Base-by-base conservation (phyloP, 1,140 invertebrate genomes). In the Monochamus saltuarius region DNA sequence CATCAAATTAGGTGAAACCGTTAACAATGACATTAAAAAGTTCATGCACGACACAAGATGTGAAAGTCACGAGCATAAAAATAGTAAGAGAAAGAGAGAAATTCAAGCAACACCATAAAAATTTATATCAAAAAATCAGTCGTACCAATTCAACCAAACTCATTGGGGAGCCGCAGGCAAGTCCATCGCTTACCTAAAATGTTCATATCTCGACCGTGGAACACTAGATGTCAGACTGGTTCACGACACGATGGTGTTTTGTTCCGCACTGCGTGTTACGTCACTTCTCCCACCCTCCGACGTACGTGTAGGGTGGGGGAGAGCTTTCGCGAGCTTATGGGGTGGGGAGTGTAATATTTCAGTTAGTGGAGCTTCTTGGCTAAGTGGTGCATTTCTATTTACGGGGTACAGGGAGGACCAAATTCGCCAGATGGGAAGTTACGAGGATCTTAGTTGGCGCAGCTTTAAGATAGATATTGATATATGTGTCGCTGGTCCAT, bases 141-240 rank as follows among this genome's bases (percentile, higher is more conserved):
- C 64, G 60, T 65, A 65, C 59, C 61, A 56, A 62, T 62, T 65
- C 46, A 59, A 50, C 54, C 19, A 62, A 65, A 45, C 16, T 55
- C 38, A 29, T 29, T 58, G 14, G 54, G 36, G 37, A 56, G 36
- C 53, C 56, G 63, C 51, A 53, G 51, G 51, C 51, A 58, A 65
- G 55, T 59, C 55, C 61, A 59, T 61, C 60, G 72, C 74, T 75
- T 75, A 75, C 74, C 74, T 75, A 75, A 62, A 74, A 75, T 75
- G 73, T 75, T 75, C 74, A 75, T 74, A 73, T 69, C 72, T 73
- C 69, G 59, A 68, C 68, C 59, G 63, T 55, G 64, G 64, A 67
- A 72, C 72, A 73, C 71, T 72, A 74, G 72, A 74, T 74, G 72
- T 73, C 71, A 62, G 71, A 74, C 72, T 74, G 71, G 56, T 73